Base-by-base conservation (phyloP, 2,888 invertebrate species). In the Thera obeliscata region DNA sequence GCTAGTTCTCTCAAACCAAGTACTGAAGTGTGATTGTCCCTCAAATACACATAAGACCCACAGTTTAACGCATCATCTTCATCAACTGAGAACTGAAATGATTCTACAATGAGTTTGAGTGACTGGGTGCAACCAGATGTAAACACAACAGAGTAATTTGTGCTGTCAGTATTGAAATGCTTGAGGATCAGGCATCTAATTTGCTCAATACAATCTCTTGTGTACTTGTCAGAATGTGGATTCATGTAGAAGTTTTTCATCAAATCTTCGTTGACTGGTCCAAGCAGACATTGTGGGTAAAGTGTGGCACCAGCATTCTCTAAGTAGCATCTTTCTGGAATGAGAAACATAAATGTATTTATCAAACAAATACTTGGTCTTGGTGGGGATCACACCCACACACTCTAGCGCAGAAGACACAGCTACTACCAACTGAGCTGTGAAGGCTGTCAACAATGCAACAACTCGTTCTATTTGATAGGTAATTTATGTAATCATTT, bases 21-120 rank as follows among this genome's bases (percentile, higher is more conserved):
- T 0, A 98, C 98, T 1, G 99, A 99, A 0, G 99, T 99, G 85
- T 99, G 99, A 84, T 98, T 99, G 86, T 99, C 98, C 83, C 96
- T 95, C 62, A 97, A 93, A 85, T 98, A 98, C 7, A 95, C 95
- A 83, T 98, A 97, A 61, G 94, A 91, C 2, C 97, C 97, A 67
- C 81, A 80, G 38, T 85, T 80, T 59, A 71, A 66, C 3, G 73
- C 75, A 69, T 85, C 78, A 64, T 75, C 73, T 60, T 83, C 82
- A 56, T 86, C 79, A 48, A 65, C 71, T 55, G 84, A 74, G 84
- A 96, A 97, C 70, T 94, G 82, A 84, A 99, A 99, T 65, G 95
- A 94, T 86, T 99, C 98, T 0, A 96, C 97, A 0, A 98, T 93
- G 57, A 97, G 83, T 94, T 98, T 98, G 62, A 99, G 86, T 0